These are phyloP conservation scores for Xiphophorus hellerii DNA, from an alignment of 2,113 vertebrate species.

Conservation along the genomic window DNA sequence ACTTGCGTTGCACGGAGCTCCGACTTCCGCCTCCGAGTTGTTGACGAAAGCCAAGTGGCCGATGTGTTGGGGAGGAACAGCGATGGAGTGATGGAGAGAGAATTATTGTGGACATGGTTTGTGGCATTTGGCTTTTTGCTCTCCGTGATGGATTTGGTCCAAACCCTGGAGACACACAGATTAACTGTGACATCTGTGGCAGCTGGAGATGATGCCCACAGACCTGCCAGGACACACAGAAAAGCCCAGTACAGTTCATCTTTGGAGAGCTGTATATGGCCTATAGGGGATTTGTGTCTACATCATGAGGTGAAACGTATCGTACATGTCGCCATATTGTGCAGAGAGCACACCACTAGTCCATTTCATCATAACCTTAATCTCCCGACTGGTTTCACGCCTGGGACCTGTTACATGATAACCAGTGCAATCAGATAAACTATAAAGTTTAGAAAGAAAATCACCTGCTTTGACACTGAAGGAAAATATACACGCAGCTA, in stretches of 20 bases:
- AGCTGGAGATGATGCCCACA: constrained; percentile 60
- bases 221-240: constrained; percentile 14
- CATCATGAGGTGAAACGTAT: not conserved
- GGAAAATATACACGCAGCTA: no score
- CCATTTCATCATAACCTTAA: no score
- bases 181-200: constrained; percentile 74
- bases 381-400: no score
- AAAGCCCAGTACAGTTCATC: not conserved
- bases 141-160: constrained; percentile 71
- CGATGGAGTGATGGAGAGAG: constrained; percentile 18
- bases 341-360: no score
- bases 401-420: not conserved
- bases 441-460: not conserved
- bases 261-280: constrained; percentile 27
- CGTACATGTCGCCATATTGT: not conserved
- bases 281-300: not conserved
- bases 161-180: constrained; percentile 70
- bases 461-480: not conserved
- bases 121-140: constrained; percentile 69
- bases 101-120: constrained; percentile 52
- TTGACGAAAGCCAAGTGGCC: not conserved
- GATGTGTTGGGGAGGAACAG: constrained; percentile 1
- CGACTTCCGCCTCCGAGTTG: no score
- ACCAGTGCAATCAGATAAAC: not conserved
- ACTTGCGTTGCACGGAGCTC: no score